phyloP scores from a whole-genome alignment of 2,113 vertebrate species.

The Seriola dumerili region DNA sequence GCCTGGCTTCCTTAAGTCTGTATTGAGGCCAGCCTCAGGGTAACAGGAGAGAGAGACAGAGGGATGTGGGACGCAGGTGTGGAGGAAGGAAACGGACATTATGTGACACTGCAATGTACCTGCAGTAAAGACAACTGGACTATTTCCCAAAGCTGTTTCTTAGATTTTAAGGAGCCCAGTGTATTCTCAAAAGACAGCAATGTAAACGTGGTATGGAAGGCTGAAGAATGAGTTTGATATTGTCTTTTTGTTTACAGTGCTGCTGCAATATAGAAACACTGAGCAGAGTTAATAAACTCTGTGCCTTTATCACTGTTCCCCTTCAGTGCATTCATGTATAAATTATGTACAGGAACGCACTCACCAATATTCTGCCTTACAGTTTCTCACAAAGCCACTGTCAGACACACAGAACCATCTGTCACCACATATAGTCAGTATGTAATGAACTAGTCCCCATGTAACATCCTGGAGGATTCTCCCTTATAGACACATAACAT shows the following conservation, averaged over 20 bases:
- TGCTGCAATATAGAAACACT: conserved; percentile 20
- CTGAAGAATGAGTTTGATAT: conserved; percentile 27
- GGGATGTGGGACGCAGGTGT: conserved; percentile 67
- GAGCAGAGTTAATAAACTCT: conserved; percentile 49
- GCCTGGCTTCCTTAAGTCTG: conserved; percentile 49
- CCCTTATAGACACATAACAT: conserved; percentile 4
- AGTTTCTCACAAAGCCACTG: conserved; percentile 28
- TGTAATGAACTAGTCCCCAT: neutral
- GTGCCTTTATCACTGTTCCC: conserved; percentile 21
- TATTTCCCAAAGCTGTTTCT: conserved; percentile 21
- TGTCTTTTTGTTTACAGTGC: conserved; percentile 58
- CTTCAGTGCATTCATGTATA: conserved; percentile 33
- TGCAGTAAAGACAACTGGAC: conserved; percentile 42
- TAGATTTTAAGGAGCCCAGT: neutral
- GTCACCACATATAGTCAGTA: neutral
- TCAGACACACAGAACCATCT: conserved; percentile 11
- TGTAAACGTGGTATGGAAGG: conserved; percentile 9
- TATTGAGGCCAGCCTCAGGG: conserved; percentile 61
- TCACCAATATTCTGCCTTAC: conserved; percentile 6
- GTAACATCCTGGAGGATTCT: conserved; percentile 9
- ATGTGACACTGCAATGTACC: conserved; percentile 62
- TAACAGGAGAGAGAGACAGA: conserved; percentile 35
- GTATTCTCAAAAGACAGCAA: conserved; percentile 23
- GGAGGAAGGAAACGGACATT: conserved; percentile 47
- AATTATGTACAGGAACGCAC: conserved; percentile 38